Evolutionary conservation across 2,113 vertebrate genomes (phyloP), one percentile per base, ranked within the genome.

Genomic region (Archilochus colubris): DNA sequence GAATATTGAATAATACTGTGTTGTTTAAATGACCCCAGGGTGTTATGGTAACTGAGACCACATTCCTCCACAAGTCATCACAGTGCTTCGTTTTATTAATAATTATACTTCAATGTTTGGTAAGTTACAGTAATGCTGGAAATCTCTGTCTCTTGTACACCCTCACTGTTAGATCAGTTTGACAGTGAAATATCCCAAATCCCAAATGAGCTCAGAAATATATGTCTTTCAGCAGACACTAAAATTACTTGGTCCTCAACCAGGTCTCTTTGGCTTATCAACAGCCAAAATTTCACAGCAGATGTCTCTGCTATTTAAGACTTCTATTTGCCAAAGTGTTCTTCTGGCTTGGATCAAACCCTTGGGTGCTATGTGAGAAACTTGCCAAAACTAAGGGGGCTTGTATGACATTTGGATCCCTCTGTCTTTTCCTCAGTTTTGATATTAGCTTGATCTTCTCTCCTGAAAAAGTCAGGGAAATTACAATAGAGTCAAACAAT

Each of bases 281-380:
- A 55, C 58, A 90, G 95, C 95, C 88, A 96, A 93, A 91, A 82
- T 85, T 94, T 95, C 74, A 66, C 54, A 95, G 80, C 93, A 96
- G 90, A 96, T 91, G 64, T 36, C 3, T 82, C 90, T 89, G 43
- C 80, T 96, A 93, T 93, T 93, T 81, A 79, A 73, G 46, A 79
- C 63, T 82, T 86, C 78, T 91, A 55, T 92, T 87, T 90, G 94
- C 92, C 96, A 87, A 93, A 93, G 57, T 83, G 76, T 80, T 94
- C 27, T 67, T 94, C 94, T 96, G 95, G 84, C 89, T 88, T 46
- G 33, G 76, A 85, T 48, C 61, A 78, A 27, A 30, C 89, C 83
- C 73, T 51, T 79, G 89, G 82, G 90, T 90, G 38, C 25, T 62
- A 30, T 55, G 57, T 31, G 72, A 46, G 95, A 95, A 89, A 9